phyloP scores from a whole-genome alignment of 2,888 invertebrate species.

The Tethea ocularis region DNA sequence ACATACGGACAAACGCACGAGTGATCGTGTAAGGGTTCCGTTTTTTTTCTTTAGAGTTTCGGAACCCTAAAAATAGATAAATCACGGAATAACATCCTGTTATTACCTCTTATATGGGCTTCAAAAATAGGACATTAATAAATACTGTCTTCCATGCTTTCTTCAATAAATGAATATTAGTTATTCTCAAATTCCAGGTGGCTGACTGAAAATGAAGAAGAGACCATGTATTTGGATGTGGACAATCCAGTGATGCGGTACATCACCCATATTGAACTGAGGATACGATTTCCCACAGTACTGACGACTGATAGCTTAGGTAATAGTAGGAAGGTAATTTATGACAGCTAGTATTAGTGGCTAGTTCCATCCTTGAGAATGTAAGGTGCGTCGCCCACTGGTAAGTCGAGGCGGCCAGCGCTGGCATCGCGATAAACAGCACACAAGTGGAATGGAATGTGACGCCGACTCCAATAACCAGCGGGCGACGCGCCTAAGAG shows the following conservation, averaged over 20 bases:
- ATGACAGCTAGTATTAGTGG: not conserved
- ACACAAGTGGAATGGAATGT: too few relatives aligned
- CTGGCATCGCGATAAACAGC: too few relatives aligned
- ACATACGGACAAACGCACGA: too few relatives aligned
- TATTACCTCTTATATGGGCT: too few relatives aligned
- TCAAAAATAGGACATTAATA: too few relatives aligned
- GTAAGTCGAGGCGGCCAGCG: too few relatives aligned
- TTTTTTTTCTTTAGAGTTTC: too few relatives aligned
- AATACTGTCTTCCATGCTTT: not conserved
- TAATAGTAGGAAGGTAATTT: constrained; percentile 79
- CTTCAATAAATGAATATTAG: not conserved
- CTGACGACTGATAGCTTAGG: constrained; percentile 79
- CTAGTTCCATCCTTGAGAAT: not conserved
- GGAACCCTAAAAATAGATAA: too few relatives aligned
- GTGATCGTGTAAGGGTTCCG: too few relatives aligned
- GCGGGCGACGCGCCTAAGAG: too few relatives aligned
- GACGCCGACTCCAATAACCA: too few relatives aligned
- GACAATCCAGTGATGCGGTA: constrained; percentile 79
- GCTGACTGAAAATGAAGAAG: constrained; percentile 56
- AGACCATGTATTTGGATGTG: constrained; percentile 66
- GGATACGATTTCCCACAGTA: constrained; percentile 75
- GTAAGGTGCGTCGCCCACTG: not conserved
- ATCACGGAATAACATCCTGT: too few relatives aligned
- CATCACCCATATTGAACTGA: constrained; percentile 84
- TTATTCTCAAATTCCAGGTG: constrained; percentile 56